phyloP scores from a whole-genome alignment of 2,888 invertebrate genomes.

The Phyllotreta cruciferae region DNA sequence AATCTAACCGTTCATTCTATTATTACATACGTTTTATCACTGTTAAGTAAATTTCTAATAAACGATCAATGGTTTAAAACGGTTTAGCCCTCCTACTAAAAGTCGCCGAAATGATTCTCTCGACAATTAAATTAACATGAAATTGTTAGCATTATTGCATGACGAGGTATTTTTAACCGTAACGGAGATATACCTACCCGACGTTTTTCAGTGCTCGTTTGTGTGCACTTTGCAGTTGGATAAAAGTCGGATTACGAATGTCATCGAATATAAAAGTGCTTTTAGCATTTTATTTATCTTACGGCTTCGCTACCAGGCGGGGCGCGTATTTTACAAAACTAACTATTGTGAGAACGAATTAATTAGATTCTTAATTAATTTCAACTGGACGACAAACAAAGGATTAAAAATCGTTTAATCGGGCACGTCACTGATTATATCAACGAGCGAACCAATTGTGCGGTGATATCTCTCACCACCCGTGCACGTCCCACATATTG shows the following conservation, averaged over 20 bases:
- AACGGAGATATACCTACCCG: background rate
- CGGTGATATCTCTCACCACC: no score
- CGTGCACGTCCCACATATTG: no score
- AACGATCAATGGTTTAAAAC: background rate
- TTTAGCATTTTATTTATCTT: background rate
- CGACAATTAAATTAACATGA: slow-evolving; percentile 35
- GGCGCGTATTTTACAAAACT: no score
- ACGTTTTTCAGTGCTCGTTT: slow-evolving; percentile 7
- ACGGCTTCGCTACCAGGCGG: no score
- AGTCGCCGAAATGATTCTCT: slow-evolving; percentile 22
- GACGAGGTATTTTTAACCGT: slow-evolving; percentile 29
- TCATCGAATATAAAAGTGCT: background rate
- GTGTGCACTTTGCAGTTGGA: background rate
- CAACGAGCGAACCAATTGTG: no score
- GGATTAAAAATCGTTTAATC: no score
- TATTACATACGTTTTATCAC: background rate
- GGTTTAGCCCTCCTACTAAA: background rate
- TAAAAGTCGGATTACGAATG: slow-evolving; percentile 11
- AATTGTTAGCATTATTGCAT: slow-evolving; percentile 31
- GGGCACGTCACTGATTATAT: no score
- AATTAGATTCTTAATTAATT: no score
- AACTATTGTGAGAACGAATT: no score
- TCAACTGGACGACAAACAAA: no score
- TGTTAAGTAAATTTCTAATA: background rate
- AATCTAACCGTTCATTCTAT: background rate